These are phyloP conservation scores for Chaetodon auriga DNA, from an alignment of 2,113 vertebrate species.

Conservation along the genomic window DNA sequence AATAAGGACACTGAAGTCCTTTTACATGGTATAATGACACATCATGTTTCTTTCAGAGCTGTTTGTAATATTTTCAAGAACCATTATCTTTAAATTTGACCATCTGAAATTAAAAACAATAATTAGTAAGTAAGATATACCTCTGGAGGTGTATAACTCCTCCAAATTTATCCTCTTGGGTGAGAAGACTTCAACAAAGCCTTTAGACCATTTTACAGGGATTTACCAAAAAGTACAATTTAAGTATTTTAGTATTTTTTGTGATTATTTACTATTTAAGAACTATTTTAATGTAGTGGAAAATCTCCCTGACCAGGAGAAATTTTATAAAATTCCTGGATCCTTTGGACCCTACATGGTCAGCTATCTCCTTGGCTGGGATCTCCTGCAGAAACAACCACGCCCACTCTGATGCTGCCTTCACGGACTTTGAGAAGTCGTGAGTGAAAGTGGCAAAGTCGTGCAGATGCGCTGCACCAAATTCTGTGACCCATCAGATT, in stretches of 20 bases:
- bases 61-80: neutral
- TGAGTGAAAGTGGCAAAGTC: neutral
- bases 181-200: no score
- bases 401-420: slow-evolving; percentile 43
- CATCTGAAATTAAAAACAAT: neutral
- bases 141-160: neutral
- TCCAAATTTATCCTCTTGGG: neutral
- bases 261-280: no score
- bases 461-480: neutral
- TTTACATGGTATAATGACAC: neutral
- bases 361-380: neutral
- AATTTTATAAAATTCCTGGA: neutral
- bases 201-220: neutral
- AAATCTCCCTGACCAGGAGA: neutral
- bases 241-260: neutral
- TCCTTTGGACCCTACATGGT: neutral
- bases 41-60: neutral
- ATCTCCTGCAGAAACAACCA: neutral
- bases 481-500: neutral
- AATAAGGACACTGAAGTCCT: neutral
- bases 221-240: neutral
- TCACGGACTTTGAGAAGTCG: neutral
- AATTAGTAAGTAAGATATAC: neutral
- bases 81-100: neutral
- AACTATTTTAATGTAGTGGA: neutral